A percentile compares a stretch with the other conserved stretches of the same genome.
Conservation (phyloP, 2,113 vertebrate genomes). For the Polyodon spathula region DNA sequence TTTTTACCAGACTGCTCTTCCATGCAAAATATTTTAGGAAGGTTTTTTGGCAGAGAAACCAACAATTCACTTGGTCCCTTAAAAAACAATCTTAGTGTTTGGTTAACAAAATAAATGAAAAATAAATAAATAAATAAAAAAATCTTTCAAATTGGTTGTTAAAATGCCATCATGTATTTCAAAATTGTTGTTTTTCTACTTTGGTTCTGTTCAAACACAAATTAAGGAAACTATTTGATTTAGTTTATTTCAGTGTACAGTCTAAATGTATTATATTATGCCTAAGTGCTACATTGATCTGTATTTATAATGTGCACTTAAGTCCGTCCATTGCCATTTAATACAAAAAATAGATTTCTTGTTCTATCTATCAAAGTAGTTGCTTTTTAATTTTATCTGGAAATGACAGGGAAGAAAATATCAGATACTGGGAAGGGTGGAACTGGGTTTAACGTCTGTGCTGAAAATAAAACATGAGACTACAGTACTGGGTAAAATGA, state of each 20-base stretch:
- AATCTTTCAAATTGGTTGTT: conserved; percentile 14
- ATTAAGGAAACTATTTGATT: conserved; percentile 31
- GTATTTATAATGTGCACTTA: conserved; percentile 37
- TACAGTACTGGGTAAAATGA: too few species aligned
- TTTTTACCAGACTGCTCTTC: too few species aligned
- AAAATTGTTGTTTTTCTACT: conserved; percentile 12
- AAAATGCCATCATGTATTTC: conserved; percentile 22
- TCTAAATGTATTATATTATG: conserved; percentile 31
- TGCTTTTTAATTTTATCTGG: conserved; percentile 10
- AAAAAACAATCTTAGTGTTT: background rate
- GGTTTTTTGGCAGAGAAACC: too few species aligned
- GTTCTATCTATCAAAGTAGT: conserved; percentile 12
- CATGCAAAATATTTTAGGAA: too few species aligned
- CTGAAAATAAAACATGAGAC: too few species aligned
- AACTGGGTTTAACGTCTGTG: too few species aligned
- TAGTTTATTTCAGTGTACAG: conserved; percentile 23
- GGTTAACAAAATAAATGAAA: conserved; percentile 8
- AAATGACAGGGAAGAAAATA: conserved; percentile 4
- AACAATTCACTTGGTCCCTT: background rate
- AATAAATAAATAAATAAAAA: conserved; percentile 19
- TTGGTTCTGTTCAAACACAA: conserved; percentile 18
- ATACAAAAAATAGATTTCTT: conserved; percentile 24
- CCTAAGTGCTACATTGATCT: conserved; percentile 33
- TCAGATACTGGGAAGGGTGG: too few species aligned
- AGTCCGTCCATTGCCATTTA: conserved; percentile 28